Base-by-base conservation (phyloP, 2,113 vertebrate genomes). In the Apodemus sylvaticus region DNA sequence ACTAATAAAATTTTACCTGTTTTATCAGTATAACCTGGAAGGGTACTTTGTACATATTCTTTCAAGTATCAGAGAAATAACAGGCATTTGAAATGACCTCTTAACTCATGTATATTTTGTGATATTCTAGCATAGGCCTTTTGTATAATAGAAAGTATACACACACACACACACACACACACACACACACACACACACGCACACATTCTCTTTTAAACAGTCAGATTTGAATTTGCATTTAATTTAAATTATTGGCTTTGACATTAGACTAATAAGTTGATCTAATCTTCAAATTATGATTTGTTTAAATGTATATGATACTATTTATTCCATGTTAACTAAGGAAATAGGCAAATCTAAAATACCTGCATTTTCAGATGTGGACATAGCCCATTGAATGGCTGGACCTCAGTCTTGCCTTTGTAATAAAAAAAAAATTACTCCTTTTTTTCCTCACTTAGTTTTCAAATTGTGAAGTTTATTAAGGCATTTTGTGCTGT, bases 231-330 rank as follows among this genome's bases (percentile, higher is more conserved):
- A 12, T 85, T 82, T 96, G 76, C 92, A 78, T 93, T 93, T 91
- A 79, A 85, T 70, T 92, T 71, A 71, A 31, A 12, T 88, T 13
- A 92, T 86, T 26, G 77, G 6, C 68, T 2, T 96, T 95, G 20
- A 73, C 62, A 11, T 74, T 78, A 26, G 9, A 20, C 71, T 86
- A 73, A 51, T 91, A 89, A 73, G 19, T n/a, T 19, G n/a, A 16
- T 88, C 62, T 94, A 51, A 89, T 78, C 17, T 3, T 91, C 83
- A 82, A 82, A 62, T 97, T 94, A 78, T 86, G 55, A 22, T 93
- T 92, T 93, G 55, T 87, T 51, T 34, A 74, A 74, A 87, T 94
- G 36, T 91, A 4, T 85, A 79, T 20, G 7, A 5, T 93, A 51
- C 2, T 68, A 13, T 94, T 14, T 96, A 29, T 24, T 85, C 7